A percentile compares a stretch with the other conserved stretches of the same genome.
phyloP scores from a whole-genome alignment of 2,888 invertebrate species.

The Cheilosia scutellata region DNA sequence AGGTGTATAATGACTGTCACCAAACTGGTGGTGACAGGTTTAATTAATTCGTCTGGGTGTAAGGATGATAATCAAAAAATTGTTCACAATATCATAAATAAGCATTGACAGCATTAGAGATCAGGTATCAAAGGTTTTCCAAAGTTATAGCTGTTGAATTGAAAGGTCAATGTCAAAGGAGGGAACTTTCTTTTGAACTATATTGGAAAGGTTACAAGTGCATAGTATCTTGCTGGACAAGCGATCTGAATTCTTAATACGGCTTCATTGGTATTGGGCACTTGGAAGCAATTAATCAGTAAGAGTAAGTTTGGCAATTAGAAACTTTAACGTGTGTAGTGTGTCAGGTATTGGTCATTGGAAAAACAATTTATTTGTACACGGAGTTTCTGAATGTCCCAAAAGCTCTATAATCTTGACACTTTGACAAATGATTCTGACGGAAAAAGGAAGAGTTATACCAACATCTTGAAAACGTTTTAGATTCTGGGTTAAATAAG shows the following conservation, averaged over 20 bases:
- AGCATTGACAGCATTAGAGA: constrained; percentile 40
- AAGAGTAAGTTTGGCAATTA: constrained; percentile 10
- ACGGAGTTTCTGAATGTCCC: not conserved
- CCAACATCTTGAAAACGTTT: no score
- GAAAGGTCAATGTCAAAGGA: constrained; percentile 12
- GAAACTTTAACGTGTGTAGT: not conserved
- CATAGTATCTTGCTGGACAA: constrained; percentile 1
- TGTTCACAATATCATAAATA: constrained; percentile 51
- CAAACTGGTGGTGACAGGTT: constrained; percentile 17
- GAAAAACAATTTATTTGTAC: not conserved
- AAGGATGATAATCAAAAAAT: not conserved
- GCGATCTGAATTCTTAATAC: constrained; percentile 21
- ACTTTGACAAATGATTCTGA: no score
- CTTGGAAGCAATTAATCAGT: constrained; percentile 39
- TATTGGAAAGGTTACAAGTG: not conserved
- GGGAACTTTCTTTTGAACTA: not conserved
- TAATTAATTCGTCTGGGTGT: constrained; percentile 39
- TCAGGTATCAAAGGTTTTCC: constrained; percentile 12
- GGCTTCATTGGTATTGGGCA: constrained; percentile 1
- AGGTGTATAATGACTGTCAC: not conserved
- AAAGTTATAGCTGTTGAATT: not conserved
- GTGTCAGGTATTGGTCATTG: not conserved
- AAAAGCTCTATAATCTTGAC: not conserved
- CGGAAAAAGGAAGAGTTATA: no score
- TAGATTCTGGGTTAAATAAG: no score